Evolutionary conservation across 2,113 vertebrate genomes (phyloP).

Genomic region (Cyprinodon brontotheroides): DNA sequence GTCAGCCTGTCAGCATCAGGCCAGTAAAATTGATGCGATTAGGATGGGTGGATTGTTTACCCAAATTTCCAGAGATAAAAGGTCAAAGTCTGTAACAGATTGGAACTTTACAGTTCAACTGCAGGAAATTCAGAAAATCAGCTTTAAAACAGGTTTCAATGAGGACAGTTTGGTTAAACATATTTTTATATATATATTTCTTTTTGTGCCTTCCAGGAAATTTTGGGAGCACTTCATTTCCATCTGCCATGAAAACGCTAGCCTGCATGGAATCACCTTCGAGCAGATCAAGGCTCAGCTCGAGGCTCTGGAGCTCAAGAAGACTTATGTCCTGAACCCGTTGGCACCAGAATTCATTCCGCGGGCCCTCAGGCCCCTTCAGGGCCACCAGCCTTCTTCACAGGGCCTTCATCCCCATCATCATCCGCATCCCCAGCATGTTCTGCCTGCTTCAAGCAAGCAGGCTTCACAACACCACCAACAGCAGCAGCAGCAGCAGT

Average conservation of each 20-base stretch:
- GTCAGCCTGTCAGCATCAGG: conserved; percentile 30
- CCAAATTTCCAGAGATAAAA: neutral
- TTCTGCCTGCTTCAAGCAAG: conserved; percentile 80
- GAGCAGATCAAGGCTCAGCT: conserved; percentile 98
- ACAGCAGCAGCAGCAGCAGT: conserved; percentile 84
- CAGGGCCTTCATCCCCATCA: conserved; percentile 80
- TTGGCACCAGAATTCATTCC: conserved; percentile 98
- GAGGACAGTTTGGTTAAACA: no score
- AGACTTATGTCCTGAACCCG: conserved; percentile 97
- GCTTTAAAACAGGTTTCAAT: neutral
- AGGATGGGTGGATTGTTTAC: neutral
- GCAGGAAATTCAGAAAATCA: neutral
- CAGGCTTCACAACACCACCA: conserved; percentile 61
- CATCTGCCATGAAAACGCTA: conserved; percentile 94
- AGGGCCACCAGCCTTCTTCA: conserved; percentile 77
- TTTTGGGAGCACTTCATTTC: conserved; percentile 99
- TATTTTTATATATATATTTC: no score
- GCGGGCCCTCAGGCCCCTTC: conserved; percentile 85
- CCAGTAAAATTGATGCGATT: conserved; percentile 48
- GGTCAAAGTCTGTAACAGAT: conserved; percentile 1
- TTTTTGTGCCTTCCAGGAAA: conserved; percentile 81
- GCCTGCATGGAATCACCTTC: conserved; percentile 97
- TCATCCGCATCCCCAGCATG: conserved; percentile 81
- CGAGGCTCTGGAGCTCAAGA: conserved; percentile 98
- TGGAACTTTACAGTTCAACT: neutral